A percentile compares a stretch with the other conserved stretches of the same genome.
Evolutionary conservation across 1,140 invertebrate genomes (phyloP).

Genomic region (Ericerus pela): DNA sequence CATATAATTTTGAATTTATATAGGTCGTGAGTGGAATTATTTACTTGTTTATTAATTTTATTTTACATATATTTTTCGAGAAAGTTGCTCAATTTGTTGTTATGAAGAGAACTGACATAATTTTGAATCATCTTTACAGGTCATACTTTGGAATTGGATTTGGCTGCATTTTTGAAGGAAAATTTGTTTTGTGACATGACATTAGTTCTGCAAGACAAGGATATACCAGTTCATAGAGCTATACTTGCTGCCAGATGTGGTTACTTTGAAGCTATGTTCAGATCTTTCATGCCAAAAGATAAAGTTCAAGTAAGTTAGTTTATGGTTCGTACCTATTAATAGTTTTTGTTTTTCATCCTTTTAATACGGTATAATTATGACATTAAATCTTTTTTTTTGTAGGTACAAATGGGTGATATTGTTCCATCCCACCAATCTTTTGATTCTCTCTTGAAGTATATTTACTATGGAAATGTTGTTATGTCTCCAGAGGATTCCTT

Average conservation of each 20-base stretch:
- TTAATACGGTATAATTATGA: no score
- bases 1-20: background rate
- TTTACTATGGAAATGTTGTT: conserved; percentile 84
- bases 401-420: conserved; percentile 91
- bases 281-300: conserved; percentile 84
- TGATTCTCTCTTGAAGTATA: conserved; percentile 77
- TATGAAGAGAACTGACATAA: background rate
- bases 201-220: conserved; percentile 55
- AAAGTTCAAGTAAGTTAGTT: conserved; percentile 84
- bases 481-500: conserved; percentile 93
- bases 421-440: conserved; percentile 81
- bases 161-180: conserved; percentile 67
- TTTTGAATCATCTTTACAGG: conserved; percentile 34
- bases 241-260: conserved; percentile 78
- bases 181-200: conserved; percentile 79
- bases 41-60: background rate
- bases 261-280: conserved; percentile 91
- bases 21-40: background rate
- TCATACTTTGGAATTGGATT: conserved; percentile 77
- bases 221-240: conserved; percentile 74
- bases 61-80: no score
- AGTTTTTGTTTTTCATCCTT: no score
- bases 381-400: conserved; percentile 26
- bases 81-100: no score
- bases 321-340: no score